phyloP scores from a whole-genome alignment of 1,140 invertebrate species.

The Hesperophylax magnus region DNA sequence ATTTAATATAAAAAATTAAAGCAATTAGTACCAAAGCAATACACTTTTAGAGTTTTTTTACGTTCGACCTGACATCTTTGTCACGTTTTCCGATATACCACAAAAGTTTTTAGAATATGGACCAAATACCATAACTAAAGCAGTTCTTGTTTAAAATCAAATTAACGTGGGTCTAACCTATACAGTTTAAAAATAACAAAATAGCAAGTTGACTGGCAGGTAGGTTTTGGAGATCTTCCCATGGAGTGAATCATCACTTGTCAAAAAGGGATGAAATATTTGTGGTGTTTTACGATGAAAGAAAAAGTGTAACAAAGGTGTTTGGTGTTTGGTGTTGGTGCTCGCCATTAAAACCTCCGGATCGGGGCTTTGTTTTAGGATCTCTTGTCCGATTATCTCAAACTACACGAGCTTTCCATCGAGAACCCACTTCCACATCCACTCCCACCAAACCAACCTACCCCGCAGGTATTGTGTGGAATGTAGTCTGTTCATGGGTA shows the following conservation, averaged over 20 bases:
- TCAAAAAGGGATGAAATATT: conserved; percentile 25
- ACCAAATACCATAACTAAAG: too few relatives aligned
- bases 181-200: too few relatives aligned
- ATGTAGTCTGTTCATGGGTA: too few relatives aligned
- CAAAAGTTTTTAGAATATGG: too few relatives aligned
- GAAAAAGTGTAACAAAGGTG: conserved; percentile 23
- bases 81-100: too few relatives aligned
- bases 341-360: conserved; percentile 41
- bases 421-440: conserved; percentile 7
- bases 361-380: conserved; percentile 31
- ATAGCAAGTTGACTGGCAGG: too few relatives aligned
- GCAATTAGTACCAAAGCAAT: too few relatives aligned
- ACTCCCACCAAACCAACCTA: not conserved
- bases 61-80: too few relatives aligned
- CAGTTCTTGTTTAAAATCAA: too few relatives aligned
- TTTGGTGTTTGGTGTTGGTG: not conserved
- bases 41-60: too few relatives aligned
- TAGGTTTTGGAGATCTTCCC: not conserved
- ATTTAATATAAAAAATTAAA: too few relatives aligned
- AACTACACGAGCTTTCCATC: conserved; percentile 39
- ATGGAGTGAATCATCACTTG: conserved; percentile 13
- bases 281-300: conserved; percentile 20
- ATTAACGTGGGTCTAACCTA: too few relatives aligned
- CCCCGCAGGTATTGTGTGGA: conserved; percentile 6
- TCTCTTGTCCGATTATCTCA: conserved; percentile 36